Base-by-base conservation (phyloP, 1,140 invertebrate species). In the Saccostrea cuccullata region DNA sequence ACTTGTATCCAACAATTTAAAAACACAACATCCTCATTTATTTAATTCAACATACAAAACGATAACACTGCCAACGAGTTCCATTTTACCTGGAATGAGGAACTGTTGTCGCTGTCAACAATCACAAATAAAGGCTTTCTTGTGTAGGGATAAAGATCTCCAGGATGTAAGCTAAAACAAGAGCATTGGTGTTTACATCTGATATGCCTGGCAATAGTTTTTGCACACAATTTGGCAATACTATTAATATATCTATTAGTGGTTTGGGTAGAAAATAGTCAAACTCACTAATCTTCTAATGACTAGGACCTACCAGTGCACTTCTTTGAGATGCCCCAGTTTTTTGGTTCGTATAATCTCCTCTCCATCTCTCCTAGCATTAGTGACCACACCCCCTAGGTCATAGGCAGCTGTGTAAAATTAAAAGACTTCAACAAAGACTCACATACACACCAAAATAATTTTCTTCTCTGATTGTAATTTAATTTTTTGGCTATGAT, bases 21-120 rank as follows among this genome's bases (percentile, higher is more conserved):
- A 6, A 47, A 1, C 30, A 36, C 30, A 36, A 36, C 30, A 0
- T 1, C 6, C 47, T 8, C 47, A 47, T 47, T 47, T 47, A 47
- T 5, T 6, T 47, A 47, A 47, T 47, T 47, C 47, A 6, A 47
- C 5, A 47, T 47, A 9, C 47, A 47, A 8, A 6, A 47, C 6
- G 9, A 47, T 47, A 47, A 47, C 0, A 47, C 47, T 8, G 9
- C 47, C 1, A 47, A 36, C 1, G 6, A 47, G 47, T 40, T 11
- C 84, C 89, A 36, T 2, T 2, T 89, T 91, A 95, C 95, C 92
- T 98, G 97, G 95, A 99, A 99, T 88, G 98, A 97, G 95, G 97
- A 98, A 94, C 98, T 98, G 95, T 99, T 99, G 95, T 99, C 97
- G 92, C 98, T 98, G 95, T 99, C 98, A 88, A 99, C 97, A 89